These are phyloP conservation scores for Tachyglossus aculeatus DNA, from an alignment of 2,797 vertebrate genomes.

Conservation along the genomic window DNA sequence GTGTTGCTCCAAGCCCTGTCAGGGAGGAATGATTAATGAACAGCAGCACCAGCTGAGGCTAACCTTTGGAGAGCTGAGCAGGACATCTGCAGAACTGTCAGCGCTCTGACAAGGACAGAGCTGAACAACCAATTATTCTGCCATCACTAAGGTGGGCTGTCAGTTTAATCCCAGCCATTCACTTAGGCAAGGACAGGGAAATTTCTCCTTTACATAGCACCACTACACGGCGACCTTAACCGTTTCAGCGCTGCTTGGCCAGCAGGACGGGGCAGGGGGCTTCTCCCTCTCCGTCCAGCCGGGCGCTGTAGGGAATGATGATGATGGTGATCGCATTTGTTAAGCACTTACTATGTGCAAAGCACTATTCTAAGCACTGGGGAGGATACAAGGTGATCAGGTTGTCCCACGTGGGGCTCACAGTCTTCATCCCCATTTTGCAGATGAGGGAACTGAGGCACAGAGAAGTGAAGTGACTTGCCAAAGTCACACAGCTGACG, in stretches of 20 bases:
- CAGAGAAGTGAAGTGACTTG: too few species aligned
- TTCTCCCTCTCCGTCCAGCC: too few species aligned
- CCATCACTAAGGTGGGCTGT: conserved; percentile 99
- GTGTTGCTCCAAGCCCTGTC: conserved; percentile 97
- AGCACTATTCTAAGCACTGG: too few species aligned
- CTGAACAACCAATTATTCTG: conserved; percentile 99
- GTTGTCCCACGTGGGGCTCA: too few species aligned
- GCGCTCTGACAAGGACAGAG: conserved; percentile 99
- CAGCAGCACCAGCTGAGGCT: conserved; percentile 96
- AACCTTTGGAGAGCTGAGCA: conserved; percentile 99
- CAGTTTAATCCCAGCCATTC: conserved; percentile 99
- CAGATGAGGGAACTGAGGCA: too few species aligned
- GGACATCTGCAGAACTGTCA: conserved; percentile 99
- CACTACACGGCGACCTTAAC: conserved; percentile 88
- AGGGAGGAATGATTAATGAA: conserved; percentile 99
- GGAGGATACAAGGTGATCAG: too few species aligned
- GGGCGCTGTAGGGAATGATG: background rate
- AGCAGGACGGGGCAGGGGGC: conserved; percentile 10
- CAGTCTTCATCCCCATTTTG: too few species aligned
- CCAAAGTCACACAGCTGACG: too few species aligned
- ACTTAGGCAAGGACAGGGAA: conserved; percentile 99
- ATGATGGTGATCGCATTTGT: too few species aligned
- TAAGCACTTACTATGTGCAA: too few species aligned
- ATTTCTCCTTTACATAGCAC: conserved; percentile 96
- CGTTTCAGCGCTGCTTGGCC: conserved; percentile 68